Conservation (phyloP, 2,888 invertebrate genomes). For the Myathropa florea region DNA sequence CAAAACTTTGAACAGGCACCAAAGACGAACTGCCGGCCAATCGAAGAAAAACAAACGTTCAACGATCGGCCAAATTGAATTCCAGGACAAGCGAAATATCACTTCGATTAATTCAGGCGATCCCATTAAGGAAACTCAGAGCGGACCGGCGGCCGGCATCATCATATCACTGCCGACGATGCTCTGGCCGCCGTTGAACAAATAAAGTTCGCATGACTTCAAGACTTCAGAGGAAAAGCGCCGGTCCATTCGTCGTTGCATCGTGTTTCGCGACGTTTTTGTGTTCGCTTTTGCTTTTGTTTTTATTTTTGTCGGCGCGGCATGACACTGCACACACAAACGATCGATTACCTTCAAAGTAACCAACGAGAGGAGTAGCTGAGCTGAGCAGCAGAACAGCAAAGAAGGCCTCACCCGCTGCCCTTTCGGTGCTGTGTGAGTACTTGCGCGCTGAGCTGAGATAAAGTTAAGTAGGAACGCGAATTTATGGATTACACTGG, state of each 20-base stretch:
- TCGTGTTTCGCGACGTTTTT: background rate
- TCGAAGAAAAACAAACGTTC: slow-evolving; percentile 46
- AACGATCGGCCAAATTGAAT: slow-evolving; percentile 78
- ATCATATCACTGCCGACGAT: slow-evolving; percentile 34
- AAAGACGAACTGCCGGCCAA: background rate
- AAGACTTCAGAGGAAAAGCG: slow-evolving; percentile 63
- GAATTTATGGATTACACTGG: slow-evolving; percentile 69
- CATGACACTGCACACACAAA: slow-evolving; percentile 65
- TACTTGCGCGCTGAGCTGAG: slow-evolving; percentile 45
- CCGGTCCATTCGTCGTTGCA: slow-evolving; percentile 8
- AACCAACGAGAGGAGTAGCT: slow-evolving; percentile 16
- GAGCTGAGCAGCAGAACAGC: background rate
- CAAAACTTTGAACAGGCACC: background rate
- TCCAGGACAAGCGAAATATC: slow-evolving; percentile 80
- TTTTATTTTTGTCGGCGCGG: slow-evolving; percentile 51
- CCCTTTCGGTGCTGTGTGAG: background rate
- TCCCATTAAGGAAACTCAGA: slow-evolving; percentile 65
- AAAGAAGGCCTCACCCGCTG: background rate
- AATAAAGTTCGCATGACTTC: slow-evolving; percentile 78
- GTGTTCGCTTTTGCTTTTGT: slow-evolving; percentile 29
- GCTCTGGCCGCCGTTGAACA: slow-evolving; percentile 48
- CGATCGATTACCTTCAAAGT: slow-evolving; percentile 70
- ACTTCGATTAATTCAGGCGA: slow-evolving; percentile 81
- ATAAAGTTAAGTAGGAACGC: slow-evolving; percentile 67
- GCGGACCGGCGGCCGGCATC: slow-evolving; percentile 18